Base-by-base conservation (phyloP, 2,113 vertebrate genomes). In the Nicator chloris region DNA sequence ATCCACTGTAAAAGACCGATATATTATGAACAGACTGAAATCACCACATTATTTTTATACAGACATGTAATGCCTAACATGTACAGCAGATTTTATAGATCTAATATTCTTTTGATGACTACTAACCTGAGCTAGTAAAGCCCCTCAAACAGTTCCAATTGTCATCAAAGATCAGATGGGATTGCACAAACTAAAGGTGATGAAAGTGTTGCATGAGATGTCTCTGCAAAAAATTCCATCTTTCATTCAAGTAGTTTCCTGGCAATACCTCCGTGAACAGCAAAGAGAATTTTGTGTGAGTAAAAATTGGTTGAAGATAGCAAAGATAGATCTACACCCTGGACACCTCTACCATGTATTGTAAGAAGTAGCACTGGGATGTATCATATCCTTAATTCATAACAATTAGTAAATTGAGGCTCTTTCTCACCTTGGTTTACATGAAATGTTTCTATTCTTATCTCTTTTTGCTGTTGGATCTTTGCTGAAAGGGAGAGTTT, bases 121-220 rank as follows among this genome's bases (percentile, higher is more conserved):
- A 45, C 44, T 75, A 88, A 80, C 35, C 59, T 26, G 24, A 86
- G 47, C 44, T 81, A 63, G 15, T 80, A 95, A 93, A 93, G 35
- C 19, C 60, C 33, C 22, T 23, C 81, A 81, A 93, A 72, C 71
- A 71, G 68, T 95, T 96, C 56, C 44, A 71, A 54, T 94, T 96
- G 71, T 96, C 76, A 78, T 83, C 82, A 78, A 88, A 95, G 85
- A 77, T 70, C 92, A 83, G 71, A 83, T 63, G 54, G 71, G 54
- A 66, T 33, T 94, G 90, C 77, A 90, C 39, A 90, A 93, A 93
- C 68, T 88, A 90, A 86, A 93, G 60, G 75, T 90, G 88, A 93
- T 95, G 90, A 96, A 92, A 95, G 4, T 66, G 50, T 35, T 73
- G 31, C 47, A 59, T 68, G 68, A 88, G 71, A 57, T 51, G 70